These are phyloP conservation scores for Acanthosepion pharaonis DNA, from an alignment of 2,888 invertebrate species.

Conservation along the genomic window DNA sequence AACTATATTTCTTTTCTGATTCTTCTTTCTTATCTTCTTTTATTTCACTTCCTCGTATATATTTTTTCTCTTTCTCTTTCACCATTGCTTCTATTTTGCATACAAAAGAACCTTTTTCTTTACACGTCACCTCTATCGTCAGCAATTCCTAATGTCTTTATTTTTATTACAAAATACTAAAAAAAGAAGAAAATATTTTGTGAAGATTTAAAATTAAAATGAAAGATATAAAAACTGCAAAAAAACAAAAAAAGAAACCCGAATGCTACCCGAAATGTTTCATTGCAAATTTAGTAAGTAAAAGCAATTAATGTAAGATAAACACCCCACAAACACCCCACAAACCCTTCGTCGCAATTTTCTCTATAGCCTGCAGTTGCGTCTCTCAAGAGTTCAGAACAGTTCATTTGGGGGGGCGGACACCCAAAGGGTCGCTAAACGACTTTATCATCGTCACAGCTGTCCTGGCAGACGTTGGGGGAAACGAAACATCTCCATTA, in stretches of 20 bases:
- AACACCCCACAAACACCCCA: not conserved
- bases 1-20: not conserved
- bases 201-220: not conserved
- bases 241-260: not conserved
- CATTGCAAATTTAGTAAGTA: not conserved
- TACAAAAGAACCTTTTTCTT: too few relatives aligned
- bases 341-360: not conserved
- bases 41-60: too few relatives aligned
- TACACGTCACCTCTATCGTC: too few relatives aligned
- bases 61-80: too few relatives aligned
- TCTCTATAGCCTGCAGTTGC: not conserved
- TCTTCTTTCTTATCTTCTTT: too few relatives aligned
- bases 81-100: too few relatives aligned
- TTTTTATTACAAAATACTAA: too few relatives aligned
- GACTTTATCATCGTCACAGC: slow-evolving; percentile 47
- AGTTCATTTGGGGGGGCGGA: not conserved
- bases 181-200: too few relatives aligned
- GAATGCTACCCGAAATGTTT: not conserved
- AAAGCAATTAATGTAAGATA: not conserved
- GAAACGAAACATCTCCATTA: not conserved
- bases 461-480: slow-evolving; percentile 44
- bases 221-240: not conserved
- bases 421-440: slow-evolving; percentile 38
- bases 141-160: too few relatives aligned
- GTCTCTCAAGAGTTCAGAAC: not conserved